Conservation (phyloP, 2,888 invertebrate species). For the Eugnorisma glareosa region DNA sequence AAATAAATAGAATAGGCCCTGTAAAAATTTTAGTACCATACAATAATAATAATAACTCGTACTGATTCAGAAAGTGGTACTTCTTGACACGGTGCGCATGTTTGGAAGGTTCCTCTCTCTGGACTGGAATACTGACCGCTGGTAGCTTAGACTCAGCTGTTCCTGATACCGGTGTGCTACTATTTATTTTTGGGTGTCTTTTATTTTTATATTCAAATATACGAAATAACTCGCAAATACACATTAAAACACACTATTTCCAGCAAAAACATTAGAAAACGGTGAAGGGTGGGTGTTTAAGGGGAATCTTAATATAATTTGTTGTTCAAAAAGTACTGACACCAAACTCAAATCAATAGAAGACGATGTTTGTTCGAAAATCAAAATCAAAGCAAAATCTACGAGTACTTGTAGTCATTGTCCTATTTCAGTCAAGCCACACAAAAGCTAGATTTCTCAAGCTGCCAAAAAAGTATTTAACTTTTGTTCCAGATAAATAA, state of each 20-base stretch:
- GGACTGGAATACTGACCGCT: background rate
- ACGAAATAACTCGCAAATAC: background rate
- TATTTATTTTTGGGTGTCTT: background rate
- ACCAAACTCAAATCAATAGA: background rate
- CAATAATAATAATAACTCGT: background rate
- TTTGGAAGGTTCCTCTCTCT: background rate
- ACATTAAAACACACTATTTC: too few relatives aligned
- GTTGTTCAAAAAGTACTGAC: background rate
- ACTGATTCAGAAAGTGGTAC: background rate
- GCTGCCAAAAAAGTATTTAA: background rate
- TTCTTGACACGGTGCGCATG: background rate
- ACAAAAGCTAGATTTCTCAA: background rate
- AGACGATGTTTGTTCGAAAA: background rate
- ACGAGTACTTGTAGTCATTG: background rate
- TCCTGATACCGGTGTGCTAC: background rate
- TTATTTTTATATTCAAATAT: background rate
- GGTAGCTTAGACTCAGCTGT: background rate
- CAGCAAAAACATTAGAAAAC: background rate
- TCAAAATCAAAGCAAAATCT: too few relatives aligned
- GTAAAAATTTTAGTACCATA: background rate
- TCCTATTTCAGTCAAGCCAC: background rate
- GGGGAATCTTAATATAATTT: too few relatives aligned
- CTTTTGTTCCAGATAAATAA: constrained; percentile 7
- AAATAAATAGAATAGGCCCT: background rate
- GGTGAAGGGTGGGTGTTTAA: background rate